Conservation (phyloP, 2,113 vertebrate genomes). For the Etheostoma cragini region DNA sequence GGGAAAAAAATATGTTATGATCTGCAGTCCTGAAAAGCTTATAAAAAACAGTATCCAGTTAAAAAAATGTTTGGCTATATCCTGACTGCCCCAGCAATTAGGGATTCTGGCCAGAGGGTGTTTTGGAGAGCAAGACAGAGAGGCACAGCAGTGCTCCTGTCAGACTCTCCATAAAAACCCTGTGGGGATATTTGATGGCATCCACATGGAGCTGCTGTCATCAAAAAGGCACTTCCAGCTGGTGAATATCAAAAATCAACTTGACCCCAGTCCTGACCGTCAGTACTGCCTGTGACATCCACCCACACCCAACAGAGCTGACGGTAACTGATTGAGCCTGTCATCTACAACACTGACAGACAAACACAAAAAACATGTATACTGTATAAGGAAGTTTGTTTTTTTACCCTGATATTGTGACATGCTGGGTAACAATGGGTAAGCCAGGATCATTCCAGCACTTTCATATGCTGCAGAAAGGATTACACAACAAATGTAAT, state of each 20-base stretch:
- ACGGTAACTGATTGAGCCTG: neutral
- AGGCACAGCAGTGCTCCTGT: neutral
- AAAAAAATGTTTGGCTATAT: neutral
- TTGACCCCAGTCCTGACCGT: neutral
- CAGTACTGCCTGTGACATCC: neutral
- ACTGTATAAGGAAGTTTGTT: neutral
- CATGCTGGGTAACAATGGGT: neutral
- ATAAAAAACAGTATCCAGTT: neutral
- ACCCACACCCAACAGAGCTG: neutral
- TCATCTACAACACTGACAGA: neutral
- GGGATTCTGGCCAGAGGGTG: neutral
- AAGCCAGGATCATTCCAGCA: neutral
- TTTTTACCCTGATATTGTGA: neutral
- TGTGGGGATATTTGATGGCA: constrained; percentile 4
- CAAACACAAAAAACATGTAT: neutral
- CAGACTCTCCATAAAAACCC: neutral
- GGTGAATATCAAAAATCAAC: constrained; percentile 20
- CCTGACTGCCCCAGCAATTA: neutral
- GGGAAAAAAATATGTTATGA: neutral
- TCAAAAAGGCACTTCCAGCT: constrained; percentile 23
- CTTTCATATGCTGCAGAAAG: neutral
- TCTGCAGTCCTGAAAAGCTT: neutral
- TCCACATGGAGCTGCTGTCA: constrained; percentile 18
- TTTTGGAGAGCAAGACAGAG: neutral
- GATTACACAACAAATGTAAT: neutral